A percentile compares a stretch with the other conserved stretches of the same genome.
Evolutionary conservation across 2,888 invertebrate species (phyloP).

Genomic region (Callosobruchus maculatus): DNA sequence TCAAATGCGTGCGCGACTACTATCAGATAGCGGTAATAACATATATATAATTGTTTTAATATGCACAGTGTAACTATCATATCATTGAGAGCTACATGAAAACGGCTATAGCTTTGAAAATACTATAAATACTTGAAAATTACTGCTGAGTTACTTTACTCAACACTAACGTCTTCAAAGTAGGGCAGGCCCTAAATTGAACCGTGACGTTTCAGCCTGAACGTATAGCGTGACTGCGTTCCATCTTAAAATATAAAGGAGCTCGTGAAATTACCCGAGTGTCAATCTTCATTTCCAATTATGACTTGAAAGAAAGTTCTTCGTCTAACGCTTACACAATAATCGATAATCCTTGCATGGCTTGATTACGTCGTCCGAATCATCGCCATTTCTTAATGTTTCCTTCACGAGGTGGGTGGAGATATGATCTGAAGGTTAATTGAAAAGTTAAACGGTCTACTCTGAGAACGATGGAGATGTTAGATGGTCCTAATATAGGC

Average conservation of each 20-base stretch:
- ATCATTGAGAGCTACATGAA: no score
- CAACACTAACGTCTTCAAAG: not conserved
- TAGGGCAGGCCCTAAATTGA: no score
- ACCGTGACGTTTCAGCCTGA: not conserved
- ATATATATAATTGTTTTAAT: no score
- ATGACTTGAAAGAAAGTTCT: not conserved
- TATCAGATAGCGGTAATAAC: no score
- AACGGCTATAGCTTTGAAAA: no score
- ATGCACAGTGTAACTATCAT: no score
- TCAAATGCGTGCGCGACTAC: no score
- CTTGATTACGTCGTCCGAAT: not conserved
- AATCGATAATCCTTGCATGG: not conserved
- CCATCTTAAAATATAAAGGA: not conserved
- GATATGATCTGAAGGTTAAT: no score
- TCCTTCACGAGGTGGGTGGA: not conserved
- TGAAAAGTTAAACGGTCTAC: not conserved
- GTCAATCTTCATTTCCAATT: not conserved
- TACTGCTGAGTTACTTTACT: slow-evolving; percentile 8
- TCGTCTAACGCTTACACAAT: not conserved
- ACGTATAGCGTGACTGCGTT: not conserved
- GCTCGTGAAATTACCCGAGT: slow-evolving; percentile 44
- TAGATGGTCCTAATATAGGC: no score
- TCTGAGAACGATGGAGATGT: not conserved
- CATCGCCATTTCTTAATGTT: not conserved
- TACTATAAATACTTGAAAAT: no score